A percentile compares a stretch with the other conserved stretches of the same genome.
Conservation (phyloP, 2,113 vertebrate species). For the Phycodurus eques region DNA sequence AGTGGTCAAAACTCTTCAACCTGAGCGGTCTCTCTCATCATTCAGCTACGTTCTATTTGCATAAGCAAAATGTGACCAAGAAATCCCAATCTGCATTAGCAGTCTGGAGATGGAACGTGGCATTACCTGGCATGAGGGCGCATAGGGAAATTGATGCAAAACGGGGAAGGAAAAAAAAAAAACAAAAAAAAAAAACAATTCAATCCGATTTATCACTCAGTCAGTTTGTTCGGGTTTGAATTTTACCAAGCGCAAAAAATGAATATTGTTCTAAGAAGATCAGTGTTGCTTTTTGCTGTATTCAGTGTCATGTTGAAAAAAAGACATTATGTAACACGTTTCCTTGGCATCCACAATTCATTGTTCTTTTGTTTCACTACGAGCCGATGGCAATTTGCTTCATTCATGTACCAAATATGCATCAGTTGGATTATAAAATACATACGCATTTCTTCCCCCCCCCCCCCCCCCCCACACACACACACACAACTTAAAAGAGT, state of each 20-base stretch:
- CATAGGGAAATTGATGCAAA: background rate
- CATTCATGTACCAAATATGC: too few species aligned
- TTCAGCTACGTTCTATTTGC: slow-evolving; percentile 51
- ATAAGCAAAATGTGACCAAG: slow-evolving; percentile 37
- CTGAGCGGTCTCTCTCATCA: slow-evolving; percentile 44
- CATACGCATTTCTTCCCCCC: too few species aligned
- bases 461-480: too few species aligned
- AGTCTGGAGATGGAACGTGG: slow-evolving; percentile 20
- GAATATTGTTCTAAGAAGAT: background rate
- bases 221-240: background rate
- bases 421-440: too few species aligned
- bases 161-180: background rate
- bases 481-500: too few species aligned
- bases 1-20: slow-evolving; percentile 42
- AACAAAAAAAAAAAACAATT: background rate
- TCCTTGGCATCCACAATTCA: background rate
- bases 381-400: too few species aligned
- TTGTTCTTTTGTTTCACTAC: background rate
- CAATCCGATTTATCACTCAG: background rate
- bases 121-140: background rate
- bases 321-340: background rate
- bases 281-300: background rate
- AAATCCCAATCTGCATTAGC: slow-evolving; percentile 43
- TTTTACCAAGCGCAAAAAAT: background rate
- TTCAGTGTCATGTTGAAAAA: background rate